Percentiles rank a stretch among this genome's conserved stretches.
These are phyloP conservation scores for Pandemis cinnamomeana DNA, from an alignment of 2,888 invertebrate genomes.

Conservation along the genomic window DNA sequence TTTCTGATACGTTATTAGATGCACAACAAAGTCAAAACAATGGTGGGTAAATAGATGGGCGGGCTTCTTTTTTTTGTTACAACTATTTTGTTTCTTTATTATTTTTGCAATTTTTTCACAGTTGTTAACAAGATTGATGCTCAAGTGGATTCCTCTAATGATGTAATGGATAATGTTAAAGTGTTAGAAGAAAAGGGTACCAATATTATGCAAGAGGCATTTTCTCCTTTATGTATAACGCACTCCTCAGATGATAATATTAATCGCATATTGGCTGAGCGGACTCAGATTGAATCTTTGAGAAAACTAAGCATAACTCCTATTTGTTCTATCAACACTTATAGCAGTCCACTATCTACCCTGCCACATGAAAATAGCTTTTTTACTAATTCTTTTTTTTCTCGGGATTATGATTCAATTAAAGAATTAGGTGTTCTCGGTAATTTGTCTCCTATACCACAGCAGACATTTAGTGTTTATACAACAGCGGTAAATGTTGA, in stretches of 20 bases:
- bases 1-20: background rate
- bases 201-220: background rate
- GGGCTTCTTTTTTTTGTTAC: background rate
- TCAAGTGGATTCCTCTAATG: conserved; percentile 44
- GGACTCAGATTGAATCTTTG: conserved; percentile 44
- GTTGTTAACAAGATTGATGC: conserved; percentile 30
- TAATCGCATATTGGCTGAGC: conserved; percentile 11
- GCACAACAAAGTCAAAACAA: background rate
- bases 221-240: background rate
- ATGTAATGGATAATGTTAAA: conserved; percentile 50
- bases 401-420: conserved; percentile 18
- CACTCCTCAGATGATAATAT: background rate
- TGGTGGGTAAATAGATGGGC: conserved; percentile 4
- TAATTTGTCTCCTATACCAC: conserved; percentile 9
- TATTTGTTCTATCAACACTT: conserved; percentile 61
- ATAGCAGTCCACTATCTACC: conserved; percentile 43
- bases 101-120: conserved; percentile 42
- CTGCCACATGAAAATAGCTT: conserved; percentile 36
- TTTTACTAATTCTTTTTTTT: conserved; percentile 47
- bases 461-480: background rate
- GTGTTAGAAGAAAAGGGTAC: conserved; percentile 7
- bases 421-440: conserved; percentile 7
- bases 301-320: conserved; percentile 59
- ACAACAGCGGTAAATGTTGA: conserved; percentile 4
- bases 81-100: background rate